A percentile compares a stretch with the other conserved stretches of the same genome.
Evolutionary conservation across 1,140 invertebrate species (phyloP).

Genomic region (Ceratosolen solmsi): DNA sequence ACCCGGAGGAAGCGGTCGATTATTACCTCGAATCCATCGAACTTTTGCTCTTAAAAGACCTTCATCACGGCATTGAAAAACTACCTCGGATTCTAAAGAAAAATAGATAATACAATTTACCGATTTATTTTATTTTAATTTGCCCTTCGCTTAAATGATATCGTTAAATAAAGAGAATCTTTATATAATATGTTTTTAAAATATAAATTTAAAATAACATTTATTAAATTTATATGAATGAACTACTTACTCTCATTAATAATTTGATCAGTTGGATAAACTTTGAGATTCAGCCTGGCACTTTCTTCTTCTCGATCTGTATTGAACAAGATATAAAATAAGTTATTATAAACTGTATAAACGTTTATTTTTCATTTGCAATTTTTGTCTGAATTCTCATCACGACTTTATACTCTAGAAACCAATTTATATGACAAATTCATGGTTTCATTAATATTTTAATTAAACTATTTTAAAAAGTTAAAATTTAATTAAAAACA

Average conservation of each 20-base stretch:
- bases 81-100: constrained; percentile 87
- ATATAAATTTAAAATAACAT: background rate
- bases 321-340: too few relatives aligned
- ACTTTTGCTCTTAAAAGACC: constrained; percentile 83
- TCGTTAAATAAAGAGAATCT: background rate
- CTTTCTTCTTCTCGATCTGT: constrained; percentile 30
- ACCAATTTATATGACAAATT: too few relatives aligned
- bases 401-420: too few relatives aligned
- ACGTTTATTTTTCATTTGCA: too few relatives aligned
- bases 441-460: too few relatives aligned
- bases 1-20: constrained; percentile 80
- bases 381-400: too few relatives aligned
- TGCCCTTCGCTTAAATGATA: background rate
- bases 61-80: constrained; percentile 93
- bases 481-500: too few relatives aligned
- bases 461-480: too few relatives aligned
- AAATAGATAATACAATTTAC: too few relatives aligned
- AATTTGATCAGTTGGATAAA: constrained; percentile 83
- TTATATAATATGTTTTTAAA: background rate
- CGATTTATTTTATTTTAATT: background rate
- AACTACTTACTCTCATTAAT: constrained; percentile 86
- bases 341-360: too few relatives aligned
- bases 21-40: constrained; percentile 82
- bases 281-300: constrained; percentile 77
- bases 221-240: constrained; percentile 4